Conservation (phyloP, 1,140 invertebrate species). For the Brachionus rotundiformis region DNA sequence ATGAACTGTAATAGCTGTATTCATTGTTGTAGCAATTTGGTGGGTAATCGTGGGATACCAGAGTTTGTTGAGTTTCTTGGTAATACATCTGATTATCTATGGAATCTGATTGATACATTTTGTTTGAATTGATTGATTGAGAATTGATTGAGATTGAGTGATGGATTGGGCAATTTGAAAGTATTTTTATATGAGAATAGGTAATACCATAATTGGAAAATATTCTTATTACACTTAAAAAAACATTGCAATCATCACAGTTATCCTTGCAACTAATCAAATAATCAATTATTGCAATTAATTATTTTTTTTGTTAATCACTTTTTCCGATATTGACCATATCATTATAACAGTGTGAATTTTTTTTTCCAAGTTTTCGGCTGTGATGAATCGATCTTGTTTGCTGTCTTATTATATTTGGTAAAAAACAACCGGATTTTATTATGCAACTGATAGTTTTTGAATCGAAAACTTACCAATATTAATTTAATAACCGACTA, state of each 20-base stretch:
- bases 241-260: neutral
- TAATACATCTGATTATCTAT: neutral
- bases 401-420: no score
- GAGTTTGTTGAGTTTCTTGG: neutral
- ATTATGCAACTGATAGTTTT: no score
- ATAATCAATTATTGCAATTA: neutral
- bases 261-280: neutral
- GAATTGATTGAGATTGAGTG: neutral
- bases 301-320: neutral
- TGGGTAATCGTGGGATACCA: neutral
- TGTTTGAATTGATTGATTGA: neutral
- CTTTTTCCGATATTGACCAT: neutral
- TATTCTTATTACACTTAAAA: neutral
- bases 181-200: neutral
- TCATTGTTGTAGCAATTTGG: neutral
- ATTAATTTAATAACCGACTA: no score
- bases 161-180: neutral
- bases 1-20: neutral
- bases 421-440: no score
- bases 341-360: no score
- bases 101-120: no score
- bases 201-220: no score
- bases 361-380: no score
- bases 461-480: no score
- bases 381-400: no score